These are phyloP conservation scores for Ornithoptera priamus DNA, from an alignment of 2,888 invertebrate species.

Conservation along the genomic window DNA sequence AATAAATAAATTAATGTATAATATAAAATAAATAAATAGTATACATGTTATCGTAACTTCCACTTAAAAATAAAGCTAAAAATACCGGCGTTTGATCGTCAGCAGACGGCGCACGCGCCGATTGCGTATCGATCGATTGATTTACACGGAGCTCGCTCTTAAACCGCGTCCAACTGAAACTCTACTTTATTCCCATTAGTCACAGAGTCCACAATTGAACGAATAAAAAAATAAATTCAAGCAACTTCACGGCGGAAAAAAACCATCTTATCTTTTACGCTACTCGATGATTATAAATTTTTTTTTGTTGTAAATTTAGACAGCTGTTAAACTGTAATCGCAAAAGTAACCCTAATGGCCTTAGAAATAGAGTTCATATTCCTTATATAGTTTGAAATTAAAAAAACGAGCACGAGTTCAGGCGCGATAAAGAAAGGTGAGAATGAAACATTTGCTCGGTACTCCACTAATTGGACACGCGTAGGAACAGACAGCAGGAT, in stretches of 20 bases:
- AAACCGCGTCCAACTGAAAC: conserved; percentile 28
- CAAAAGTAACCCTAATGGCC: too few relatives aligned
- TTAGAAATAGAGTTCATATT: too few relatives aligned
- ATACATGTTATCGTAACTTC: conserved; percentile 30
- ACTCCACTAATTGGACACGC: too few relatives aligned
- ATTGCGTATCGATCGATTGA: conserved; percentile 71
- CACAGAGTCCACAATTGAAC: conserved; percentile 28
- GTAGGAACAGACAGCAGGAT: too few relatives aligned
- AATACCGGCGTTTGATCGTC: conserved; percentile 66
- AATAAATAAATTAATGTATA: too few relatives aligned
- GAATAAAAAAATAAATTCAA: neutral
- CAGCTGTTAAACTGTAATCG: too few relatives aligned
- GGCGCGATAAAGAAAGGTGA: too few relatives aligned
- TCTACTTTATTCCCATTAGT: neutral
- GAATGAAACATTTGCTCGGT: too few relatives aligned
- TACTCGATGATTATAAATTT: conserved; percentile 1
- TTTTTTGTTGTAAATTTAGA: too few relatives aligned
- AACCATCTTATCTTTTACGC: conserved; percentile 6
- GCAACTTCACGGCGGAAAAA: conserved; percentile 18
- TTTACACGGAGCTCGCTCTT: conserved; percentile 58
- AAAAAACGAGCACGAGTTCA: too few relatives aligned
- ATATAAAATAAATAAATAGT: neutral
- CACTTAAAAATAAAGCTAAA: conserved; percentile 57
- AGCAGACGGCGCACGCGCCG: conserved; percentile 61
- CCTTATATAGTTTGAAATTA: too few relatives aligned